phyloP scores from a whole-genome alignment of 2,888 invertebrate genomes.

The Pyrochroa serraticornis region DNA sequence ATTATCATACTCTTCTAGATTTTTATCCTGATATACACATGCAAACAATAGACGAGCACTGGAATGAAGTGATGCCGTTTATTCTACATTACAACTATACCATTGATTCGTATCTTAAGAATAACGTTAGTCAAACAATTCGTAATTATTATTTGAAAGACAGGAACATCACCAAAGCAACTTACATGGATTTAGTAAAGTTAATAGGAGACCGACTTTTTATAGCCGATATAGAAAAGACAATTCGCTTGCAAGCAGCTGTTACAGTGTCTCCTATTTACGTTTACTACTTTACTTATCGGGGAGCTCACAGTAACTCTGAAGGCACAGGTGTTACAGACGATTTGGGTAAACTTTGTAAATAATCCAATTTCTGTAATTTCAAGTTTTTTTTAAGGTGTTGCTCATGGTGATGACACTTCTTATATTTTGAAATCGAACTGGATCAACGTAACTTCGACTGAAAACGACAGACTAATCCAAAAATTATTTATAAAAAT shows the following conservation, averaged over 20 bases:
- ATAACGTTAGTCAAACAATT: conserved; percentile 47
- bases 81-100: conserved; percentile 56
- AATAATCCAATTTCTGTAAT: conserved; percentile 3
- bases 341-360: conserved; percentile 42
- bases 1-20: conserved; percentile 38
- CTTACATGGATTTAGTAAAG: conserved; percentile 32
- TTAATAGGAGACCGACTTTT: conserved; percentile 71
- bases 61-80: conserved; percentile 52
- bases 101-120: conserved; percentile 36
- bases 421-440: conserved; percentile 59
- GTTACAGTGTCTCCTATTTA: conserved; percentile 66
- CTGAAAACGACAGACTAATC: conserved; percentile 60
- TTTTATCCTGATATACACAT: conserved; percentile 46
- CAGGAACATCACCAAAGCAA: conserved; percentile 44
- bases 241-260: conserved; percentile 66
- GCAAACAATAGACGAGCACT: conserved; percentile 47
- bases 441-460: conserved; percentile 49
- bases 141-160: conserved; percentile 50
- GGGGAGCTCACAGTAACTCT: conserved; percentile 65
- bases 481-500: conserved; percentile 60
- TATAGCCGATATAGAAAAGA: conserved; percentile 63
- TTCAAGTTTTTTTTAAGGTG: conserved; percentile 57
- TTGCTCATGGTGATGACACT: conserved; percentile 69
- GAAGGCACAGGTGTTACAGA: conserved; percentile 60
- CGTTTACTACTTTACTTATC: conserved; percentile 69